Evolutionary conservation across 2,888 invertebrate species (phyloP), one percentile per base, ranked within the genome.

Genomic region (Acronicta psi): DNA sequence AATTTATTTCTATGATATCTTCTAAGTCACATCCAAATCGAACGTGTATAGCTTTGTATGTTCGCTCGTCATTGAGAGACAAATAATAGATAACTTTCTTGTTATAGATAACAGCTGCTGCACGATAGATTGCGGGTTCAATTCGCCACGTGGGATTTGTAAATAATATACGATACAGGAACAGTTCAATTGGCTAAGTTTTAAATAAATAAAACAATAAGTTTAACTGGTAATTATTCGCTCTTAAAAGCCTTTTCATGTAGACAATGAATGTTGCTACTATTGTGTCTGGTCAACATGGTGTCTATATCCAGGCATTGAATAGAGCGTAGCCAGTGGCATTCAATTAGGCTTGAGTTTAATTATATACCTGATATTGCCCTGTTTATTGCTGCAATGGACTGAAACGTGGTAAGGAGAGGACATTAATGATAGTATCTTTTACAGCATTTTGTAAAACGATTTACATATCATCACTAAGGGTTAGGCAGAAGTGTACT

Each of bases 211-310:
- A 34, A 34, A 34, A n/a, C 34, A 34, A n/a, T n/a, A n/a, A n/a
- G n/a, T 34, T 34, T 34, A 6, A 3, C 34, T 1, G 7, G 16
- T 43, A 60, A 60, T 64, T 38, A 60, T 40, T 42, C 38, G 17
- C 9, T 34, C n/a, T 31, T 63, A 47, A 65, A 65, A 65, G 70
- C 50, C 11, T 69, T 65, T 63, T 47, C 50, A 51, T 46, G 55
- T 51, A 40, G 46, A 23, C 31, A 53, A 69, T 69, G 40, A 50
- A 50, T 31, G 49, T 47, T 16, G 46, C 45, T 46, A 43, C 45
- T 46, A 43, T 69, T 66, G 55, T 65, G 16, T 46, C 42, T 37
- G 13, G 3, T 9, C 41, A 44, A 61, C 16, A 49, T n/a, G 25
- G 42, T 53, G 34, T 38, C 50, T 46, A 16, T 36, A 13, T 29